Base-by-base conservation (phyloP, 2,113 vertebrate genomes). In the Mixornis gularis region DNA sequence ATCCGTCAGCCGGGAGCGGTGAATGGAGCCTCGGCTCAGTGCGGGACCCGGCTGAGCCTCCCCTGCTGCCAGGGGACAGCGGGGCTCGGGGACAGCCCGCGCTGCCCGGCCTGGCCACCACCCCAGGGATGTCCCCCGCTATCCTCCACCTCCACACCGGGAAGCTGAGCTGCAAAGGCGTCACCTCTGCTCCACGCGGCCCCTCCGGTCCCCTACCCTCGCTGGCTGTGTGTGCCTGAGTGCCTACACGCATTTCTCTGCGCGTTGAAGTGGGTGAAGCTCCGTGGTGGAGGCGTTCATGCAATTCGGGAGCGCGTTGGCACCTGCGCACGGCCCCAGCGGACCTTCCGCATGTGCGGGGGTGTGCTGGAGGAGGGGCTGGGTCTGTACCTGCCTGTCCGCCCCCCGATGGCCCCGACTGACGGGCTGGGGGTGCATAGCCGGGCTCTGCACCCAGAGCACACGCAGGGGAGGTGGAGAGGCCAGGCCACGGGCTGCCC, bases 241-340 rank as follows among this genome's bases (percentile, higher is more conserved):
- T 7, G 41, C 29, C 4, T 4, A 6, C 20, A 6, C 18, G 46
- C 29, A 6, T 76, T 27, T 40, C 27, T 3, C 27, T 4, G 73
- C 0, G 1, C 11, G 3, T 1, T 17, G 34, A 4, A 5, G 18
- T 2, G 15, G 5, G 4, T 4, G 49, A 13, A 36, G 32, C 32
- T 63, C 53, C 0, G 2, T 14, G 32, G 2, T 1, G 7, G 0
- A 0, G 15, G 20, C 0, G 2, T 7, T 64, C 38, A 2, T 13
- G 36, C 3, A 4, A 32, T 36, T 22, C 17, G 32, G 68, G 46
- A 26, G 69, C 0, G 1, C 7, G 10, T 32, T 40, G 18, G 36
- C 32, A 12, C 10, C 41, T 4, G 22, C 7, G 24, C 30, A 2
- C 13, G 11, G 19, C 7, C 20, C 77, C 3, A 0, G 27, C 5